phyloP scores from a whole-genome alignment of 1,140 invertebrate genomes.

The Mercenaria mercenaria region DNA sequence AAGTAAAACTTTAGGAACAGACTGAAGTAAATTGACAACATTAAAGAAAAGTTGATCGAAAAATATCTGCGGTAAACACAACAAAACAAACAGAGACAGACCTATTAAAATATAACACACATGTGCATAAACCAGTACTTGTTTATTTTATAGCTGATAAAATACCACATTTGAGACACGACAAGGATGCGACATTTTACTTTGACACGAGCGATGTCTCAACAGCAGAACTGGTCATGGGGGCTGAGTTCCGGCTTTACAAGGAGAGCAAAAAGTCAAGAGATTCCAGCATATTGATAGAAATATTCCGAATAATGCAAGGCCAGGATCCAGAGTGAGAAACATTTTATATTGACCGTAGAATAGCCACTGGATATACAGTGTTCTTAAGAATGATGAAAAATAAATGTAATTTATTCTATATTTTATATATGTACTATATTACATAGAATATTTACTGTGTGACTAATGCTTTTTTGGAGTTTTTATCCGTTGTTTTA shows the following conservation, averaged over 20 bases:
- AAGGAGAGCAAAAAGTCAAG: slow-evolving; percentile 84
- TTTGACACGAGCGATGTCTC: slow-evolving; percentile 95
- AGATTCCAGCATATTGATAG: slow-evolving; percentile 46
- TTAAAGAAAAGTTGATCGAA: no score
- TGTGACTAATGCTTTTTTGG: background rate
- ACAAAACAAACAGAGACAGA: no score
- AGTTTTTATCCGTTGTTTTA: no score
- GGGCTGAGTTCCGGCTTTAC: slow-evolving; percentile 94
- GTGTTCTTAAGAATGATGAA: background rate
- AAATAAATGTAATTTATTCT: no score
- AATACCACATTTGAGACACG: slow-evolving; percentile 89
- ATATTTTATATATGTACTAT: background rate
- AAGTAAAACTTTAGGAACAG: no score
- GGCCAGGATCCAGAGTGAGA: slow-evolving; percentile 81
- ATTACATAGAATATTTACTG: background rate
- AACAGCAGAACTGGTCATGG: slow-evolving; percentile 92
- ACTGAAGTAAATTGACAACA: no score
- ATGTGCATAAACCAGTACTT: no score
- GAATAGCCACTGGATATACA: background rate
- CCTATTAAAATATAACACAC: no score
- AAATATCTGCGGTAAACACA: no score
- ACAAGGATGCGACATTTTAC: slow-evolving; percentile 94
- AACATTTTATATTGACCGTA: no score
- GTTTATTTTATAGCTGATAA: slow-evolving; percentile 66
- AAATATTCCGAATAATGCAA: slow-evolving; percentile 75